Evolutionary conservation across 2,888 invertebrate species (phyloP), one percentile per base, ranked within the genome.

Genomic region (Liopterus haemorrhoidalis): DNA sequence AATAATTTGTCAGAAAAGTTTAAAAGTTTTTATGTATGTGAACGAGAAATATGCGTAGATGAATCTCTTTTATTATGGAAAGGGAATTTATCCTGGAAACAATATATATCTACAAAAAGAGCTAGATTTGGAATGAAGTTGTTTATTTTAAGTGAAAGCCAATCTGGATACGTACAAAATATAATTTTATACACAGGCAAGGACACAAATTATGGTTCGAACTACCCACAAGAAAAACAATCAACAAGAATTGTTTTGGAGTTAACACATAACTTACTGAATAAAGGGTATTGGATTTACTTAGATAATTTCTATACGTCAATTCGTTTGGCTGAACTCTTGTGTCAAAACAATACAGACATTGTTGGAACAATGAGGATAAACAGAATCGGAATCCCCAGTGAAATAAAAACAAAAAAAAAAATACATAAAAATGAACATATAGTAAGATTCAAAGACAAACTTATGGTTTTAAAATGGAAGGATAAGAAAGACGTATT

Each of bases 301-400:
- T 35, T 50, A 48, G 50, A 48, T 50, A 45, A 51, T 48, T 50
- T 48, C 41, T 50, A 49, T 51, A 46, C 43, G 21, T 51, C 51
- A 41, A 51, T 51, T 51, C 50, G 46, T 51, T 51, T 51, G 50
- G 51, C 50, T 41, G 45, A 51, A 50, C 32, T 51, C 47, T 51
- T 51, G 47, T 51, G 49, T 51, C 42, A 51, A 48, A 51, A 51
- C 42, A 51, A 51, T 27, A 48, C 49, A 32, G 51, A 51, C 44
- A 51, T 51, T 51, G 51, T 51, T 44, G 49, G 49, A 37, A 51
- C 51, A 44, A 51, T 51, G 51, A 47, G 49, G 36, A 48, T 51
- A 48, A 50, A 50, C 33, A 47, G 51, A n/a, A 49, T 51, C 4
- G 8, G 14, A 31, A 27, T n/a, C 5, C 16, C 41, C 3, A 12